phyloP scores from a whole-genome alignment of 2,888 invertebrate species.

The Cremastinae sp. region DNA sequence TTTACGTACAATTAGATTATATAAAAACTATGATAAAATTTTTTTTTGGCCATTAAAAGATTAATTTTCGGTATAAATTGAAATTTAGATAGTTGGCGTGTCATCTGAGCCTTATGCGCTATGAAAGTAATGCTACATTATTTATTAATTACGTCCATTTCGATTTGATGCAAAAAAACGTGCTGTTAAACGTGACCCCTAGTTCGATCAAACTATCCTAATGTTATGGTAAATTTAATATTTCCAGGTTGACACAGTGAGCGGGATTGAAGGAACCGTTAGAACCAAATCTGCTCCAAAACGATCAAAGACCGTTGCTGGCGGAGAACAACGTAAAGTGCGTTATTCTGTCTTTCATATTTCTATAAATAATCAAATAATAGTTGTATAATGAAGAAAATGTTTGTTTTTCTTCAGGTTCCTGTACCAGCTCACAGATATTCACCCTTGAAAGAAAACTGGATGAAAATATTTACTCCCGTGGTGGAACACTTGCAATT shows the following conservation, averaged over 20 bases:
- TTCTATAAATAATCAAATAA: slow-evolving; percentile 2
- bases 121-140: no score
- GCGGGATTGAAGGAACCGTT: slow-evolving; percentile 84
- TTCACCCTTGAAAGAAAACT: slow-evolving; percentile 96
- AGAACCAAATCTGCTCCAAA: slow-evolving; percentile 78
- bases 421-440: slow-evolving; percentile 97
- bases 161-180: no score
- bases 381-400: not conserved
- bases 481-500: slow-evolving; percentile 96
- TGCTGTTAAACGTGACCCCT: no score
- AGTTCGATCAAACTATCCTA: no score
- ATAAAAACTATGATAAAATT: not conserved
- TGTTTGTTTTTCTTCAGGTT: slow-evolving; percentile 78
- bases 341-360: slow-evolving; percentile 23
- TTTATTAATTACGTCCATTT: no score
- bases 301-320: slow-evolving; percentile 69
- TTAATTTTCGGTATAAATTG: no score
- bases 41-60: no score
- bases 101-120: no score
- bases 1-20: no score
- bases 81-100: no score
- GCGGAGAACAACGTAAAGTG: slow-evolving; percentile 74
- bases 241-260: slow-evolving; percentile 84
- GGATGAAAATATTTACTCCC: slow-evolving; percentile 98
- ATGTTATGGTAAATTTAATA: slow-evolving; percentile 7